Conservation (phyloP, 1,140 invertebrate species). For the Drosophila fuyamai region DNA sequence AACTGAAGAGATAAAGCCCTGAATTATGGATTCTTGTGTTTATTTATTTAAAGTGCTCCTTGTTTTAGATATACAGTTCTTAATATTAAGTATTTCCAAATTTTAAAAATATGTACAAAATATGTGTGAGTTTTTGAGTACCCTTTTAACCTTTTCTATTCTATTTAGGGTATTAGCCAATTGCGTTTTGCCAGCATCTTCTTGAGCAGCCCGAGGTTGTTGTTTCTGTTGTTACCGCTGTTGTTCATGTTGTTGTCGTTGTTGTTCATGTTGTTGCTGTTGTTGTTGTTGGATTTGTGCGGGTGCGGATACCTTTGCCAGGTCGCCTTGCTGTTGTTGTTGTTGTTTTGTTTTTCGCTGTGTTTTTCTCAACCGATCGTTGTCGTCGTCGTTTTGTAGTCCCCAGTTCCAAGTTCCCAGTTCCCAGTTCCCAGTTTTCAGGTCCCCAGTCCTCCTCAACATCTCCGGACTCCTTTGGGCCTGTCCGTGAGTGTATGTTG, state of each 20-base stretch:
- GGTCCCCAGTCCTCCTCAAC: constrained; percentile 6
- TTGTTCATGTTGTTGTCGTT: constrained; percentile 13
- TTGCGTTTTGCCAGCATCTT: constrained; percentile 29
- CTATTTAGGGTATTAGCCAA: constrained; percentile 17
- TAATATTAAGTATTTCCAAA: too few relatives aligned
- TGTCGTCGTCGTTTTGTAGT: constrained; percentile 40
- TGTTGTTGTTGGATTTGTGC: constrained; percentile 36
- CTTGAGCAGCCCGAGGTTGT: constrained; percentile 15
- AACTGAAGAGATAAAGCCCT: too few relatives aligned
- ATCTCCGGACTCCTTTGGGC: constrained; percentile 21
- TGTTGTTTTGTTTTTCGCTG: constrained; percentile 9
- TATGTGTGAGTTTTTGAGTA: not conserved
- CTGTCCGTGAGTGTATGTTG: constrained; percentile 22
- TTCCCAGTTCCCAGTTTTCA: constrained; percentile 1
- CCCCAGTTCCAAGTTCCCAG: constrained; percentile 8
- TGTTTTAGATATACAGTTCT: too few relatives aligned
- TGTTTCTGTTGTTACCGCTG: constrained; percentile 14
- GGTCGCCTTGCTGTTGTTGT: constrained; percentile 23
- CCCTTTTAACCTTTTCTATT: not conserved
- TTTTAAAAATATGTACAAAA: not conserved
- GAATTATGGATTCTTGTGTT: too few relatives aligned
- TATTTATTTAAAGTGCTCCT: too few relatives aligned
- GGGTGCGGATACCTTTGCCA: constrained; percentile 45
- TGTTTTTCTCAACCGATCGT: constrained; percentile 40
- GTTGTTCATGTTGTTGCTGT: not conserved